Evolutionary conservation across 2,113 vertebrate genomes (phyloP), one percentile per base, ranked within the genome.

Genomic region (Cavia porcellus): DNA sequence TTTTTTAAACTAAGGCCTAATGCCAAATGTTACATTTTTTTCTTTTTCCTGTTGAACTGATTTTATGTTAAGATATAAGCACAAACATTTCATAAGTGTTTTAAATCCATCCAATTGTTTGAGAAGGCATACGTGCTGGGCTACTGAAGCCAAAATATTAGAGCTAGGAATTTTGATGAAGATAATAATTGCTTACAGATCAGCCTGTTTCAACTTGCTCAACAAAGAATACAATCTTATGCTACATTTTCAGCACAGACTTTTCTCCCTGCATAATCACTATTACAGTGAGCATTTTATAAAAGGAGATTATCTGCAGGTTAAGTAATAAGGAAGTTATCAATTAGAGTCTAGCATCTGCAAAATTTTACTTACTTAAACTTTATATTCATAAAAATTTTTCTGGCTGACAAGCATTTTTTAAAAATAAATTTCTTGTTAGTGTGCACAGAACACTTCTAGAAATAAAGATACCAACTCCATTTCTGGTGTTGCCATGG

Each of bases 171-270:
- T 97, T 97, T 96, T 96, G 96, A 98, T 98, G 98, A 98, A 97
- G 98, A 98, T 98, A 98, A 98, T 98, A 98, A 98, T 98, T 98
- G 96, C 97, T 97, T 98, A 97, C 98, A 98, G 97, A 93, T 86
- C 86, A 94, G 86, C 97, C 90, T 98, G 98, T 97, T 97, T 97
- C 96, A 98, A 97, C 98, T 97, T 97, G 97, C 95, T 97, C 89
- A 97, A 97, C 90, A 97, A 98, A 97, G 96, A 96, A 90, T 64
- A 94, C 84, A 87, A 90, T 96, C 96, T 97, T 95, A 95, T 93
- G 86, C 72, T 83, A 96, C 86, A 96, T 97, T 97, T 95, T 96
- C 96, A 97, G 94, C 88, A 90, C 38, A 55, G 74, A 62, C 83
- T 97, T 97, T 96, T 95, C 86, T 11, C 90, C 61, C 86, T 77